A percentile compares a stretch with the other conserved stretches of the same genome.
Conservation (phyloP, 2,797 vertebrate species). For the Hoplostethus mediterraneus region DNA sequence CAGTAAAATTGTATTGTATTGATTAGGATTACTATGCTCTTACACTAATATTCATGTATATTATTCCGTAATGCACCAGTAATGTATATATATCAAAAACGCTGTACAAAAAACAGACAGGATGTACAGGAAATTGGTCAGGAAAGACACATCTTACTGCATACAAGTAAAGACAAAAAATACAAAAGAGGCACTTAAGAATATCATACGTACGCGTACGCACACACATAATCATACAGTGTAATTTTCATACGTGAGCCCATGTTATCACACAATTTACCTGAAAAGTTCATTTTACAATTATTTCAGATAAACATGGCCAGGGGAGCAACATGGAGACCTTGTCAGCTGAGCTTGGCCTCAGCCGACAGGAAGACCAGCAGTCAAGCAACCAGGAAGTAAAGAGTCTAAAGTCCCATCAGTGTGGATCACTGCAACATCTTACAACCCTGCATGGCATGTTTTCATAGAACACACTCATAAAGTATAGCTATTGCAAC, state of each 20-base stretch:
- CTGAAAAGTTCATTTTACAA: constrained; percentile 76
- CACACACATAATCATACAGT: constrained; percentile 11
- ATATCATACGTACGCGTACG: constrained; percentile 40
- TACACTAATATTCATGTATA: constrained; percentile 43
- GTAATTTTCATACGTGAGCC: constrained; percentile 55
- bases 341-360: constrained; percentile 27
- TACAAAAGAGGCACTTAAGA: constrained; percentile 85
- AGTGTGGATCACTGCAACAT: constrained; percentile 3
- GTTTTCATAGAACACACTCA: constrained; percentile 35
- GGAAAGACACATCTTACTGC: constrained; percentile 52
- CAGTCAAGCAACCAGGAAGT: constrained; percentile 18
- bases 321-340: constrained; percentile 34
- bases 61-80: constrained; percentile 49
- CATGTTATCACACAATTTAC: constrained; percentile 62
- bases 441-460: constrained; percentile 51
- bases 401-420: constrained; percentile 15
- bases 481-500: constrained; percentile 23
- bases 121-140: constrained; percentile 44
- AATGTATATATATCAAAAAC: constrained; percentile 65
- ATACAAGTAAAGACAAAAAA: constrained; percentile 65
- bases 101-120: constrained; percentile 62
- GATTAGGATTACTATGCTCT: constrained; percentile 38
- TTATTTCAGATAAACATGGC: constrained; percentile 71
- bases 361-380: constrained; percentile 45
- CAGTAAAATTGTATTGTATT: background rate